Evolutionary conservation across 2,888 invertebrate species (phyloP), one percentile per base, ranked within the genome.

Genomic region (Seira musarum): DNA sequence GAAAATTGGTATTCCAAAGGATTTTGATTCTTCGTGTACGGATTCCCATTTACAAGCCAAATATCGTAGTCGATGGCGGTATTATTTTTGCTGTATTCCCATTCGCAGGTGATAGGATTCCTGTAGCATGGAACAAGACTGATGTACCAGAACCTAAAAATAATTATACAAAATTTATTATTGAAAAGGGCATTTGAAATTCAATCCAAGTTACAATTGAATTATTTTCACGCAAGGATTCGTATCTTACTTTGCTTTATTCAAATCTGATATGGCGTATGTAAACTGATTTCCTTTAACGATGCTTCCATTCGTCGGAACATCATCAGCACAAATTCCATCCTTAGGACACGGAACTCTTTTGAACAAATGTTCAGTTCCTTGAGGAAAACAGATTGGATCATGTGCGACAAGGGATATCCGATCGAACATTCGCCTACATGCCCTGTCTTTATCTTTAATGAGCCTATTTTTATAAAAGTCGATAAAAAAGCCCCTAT

Each of bases 31-130:
- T 95, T 95, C 87, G 93, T 92, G 88, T 95, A 95, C 0, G 99
- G 99, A 89, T 96, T 95, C 25, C 98, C 98, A 90, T 99, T 99
- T 6, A 98, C 98, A 66, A 99, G 91, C 94, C 96, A 97, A 85
- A 99, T 94, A 89, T 99, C 96, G 89, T 98, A 99, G 70, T 93
- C 90, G 15, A 96, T 89, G 70, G 89, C 88, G 25, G 90, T 87
- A n/a, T 89, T 88, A 46, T 92, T 91, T 83, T 92, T 90, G 83
- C 94, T 94, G 87, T 95, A 92, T 86, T 94, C 94, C 97, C 97
- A 97, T 82, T 93, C 91, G 88, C 97, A 97, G 1, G 93, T 93
- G 2, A 91, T 91, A 79, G 91, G 92, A 88, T 96, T 93, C 82
- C 95, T 92, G 88, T 95, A 95, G 89, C 98, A 99, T 24, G 98